phyloP scores from a whole-genome alignment of 2,797 vertebrate genomes.

The Graptemys geographica region DNA sequence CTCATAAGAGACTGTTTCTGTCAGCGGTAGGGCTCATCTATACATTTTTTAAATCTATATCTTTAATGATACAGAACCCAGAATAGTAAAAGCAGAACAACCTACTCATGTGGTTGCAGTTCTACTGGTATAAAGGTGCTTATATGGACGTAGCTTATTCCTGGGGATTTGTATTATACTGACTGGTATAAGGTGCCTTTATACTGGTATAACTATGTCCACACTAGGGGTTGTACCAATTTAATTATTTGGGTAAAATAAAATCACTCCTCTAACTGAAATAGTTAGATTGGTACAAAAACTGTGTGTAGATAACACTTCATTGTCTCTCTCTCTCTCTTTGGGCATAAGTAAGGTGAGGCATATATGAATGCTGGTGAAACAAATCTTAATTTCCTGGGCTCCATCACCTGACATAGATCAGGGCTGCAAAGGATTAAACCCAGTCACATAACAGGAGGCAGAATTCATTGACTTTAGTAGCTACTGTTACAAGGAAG shows the following conservation, averaged over 20 bases:
- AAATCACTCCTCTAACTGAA: neutral
- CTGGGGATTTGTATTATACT: neutral
- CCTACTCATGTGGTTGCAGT: neutral
- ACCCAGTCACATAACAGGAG: neutral
- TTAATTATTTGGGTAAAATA: neutral
- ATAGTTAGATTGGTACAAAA: neutral
- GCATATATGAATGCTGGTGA: neutral
- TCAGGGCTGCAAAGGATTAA: neutral
- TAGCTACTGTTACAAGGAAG: neutral
- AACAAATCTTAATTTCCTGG: neutral
- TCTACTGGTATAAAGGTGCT: neutral
- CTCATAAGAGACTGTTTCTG: neutral
- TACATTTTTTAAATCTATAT: neutral
- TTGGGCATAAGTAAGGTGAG: neutral
- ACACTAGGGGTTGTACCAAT: neutral
- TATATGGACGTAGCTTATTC: neutral
- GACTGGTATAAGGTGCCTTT: neutral
- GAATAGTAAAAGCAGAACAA: neutral
- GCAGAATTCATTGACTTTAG: neutral
- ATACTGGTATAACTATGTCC: neutral
- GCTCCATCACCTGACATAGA: too few relatives aligned
- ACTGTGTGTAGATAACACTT: neutral
- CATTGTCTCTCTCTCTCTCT: neutral
- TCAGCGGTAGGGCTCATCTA: neutral
- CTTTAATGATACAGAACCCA: neutral